Evolutionary conservation across 2,888 invertebrate species (phyloP).

Genomic region (Sphaerophoria rueppellii): DNA sequence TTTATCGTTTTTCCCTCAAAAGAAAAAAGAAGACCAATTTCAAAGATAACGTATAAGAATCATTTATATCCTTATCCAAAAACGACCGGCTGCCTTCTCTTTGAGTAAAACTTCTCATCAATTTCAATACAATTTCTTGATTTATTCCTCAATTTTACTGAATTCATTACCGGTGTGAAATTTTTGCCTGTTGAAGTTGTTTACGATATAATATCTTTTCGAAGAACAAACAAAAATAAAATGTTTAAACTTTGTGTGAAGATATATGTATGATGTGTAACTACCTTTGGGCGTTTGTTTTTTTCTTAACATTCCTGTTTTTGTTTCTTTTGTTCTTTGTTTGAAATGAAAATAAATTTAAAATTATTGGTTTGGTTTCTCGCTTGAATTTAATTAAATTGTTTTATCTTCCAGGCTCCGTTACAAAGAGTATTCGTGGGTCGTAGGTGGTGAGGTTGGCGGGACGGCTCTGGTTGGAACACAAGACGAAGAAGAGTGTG

Average conservation of each 20-base stretch:
- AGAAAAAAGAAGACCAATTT: conserved; percentile 1
- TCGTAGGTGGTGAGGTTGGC: neutral
- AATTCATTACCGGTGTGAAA: conserved; percentile 23
- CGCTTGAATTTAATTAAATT: conserved; percentile 60
- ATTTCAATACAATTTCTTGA: conserved; percentile 30
- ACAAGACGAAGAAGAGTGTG: neutral
- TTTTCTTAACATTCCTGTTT: neutral
- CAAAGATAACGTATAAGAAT: neutral
- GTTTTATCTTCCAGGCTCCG: conserved; percentile 19
- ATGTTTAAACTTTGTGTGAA: neutral
- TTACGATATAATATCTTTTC: neutral
- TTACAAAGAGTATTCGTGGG: neutral
- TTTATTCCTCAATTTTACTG: conserved; percentile 27
- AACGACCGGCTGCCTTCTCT: neutral
- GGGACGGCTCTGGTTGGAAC: neutral
- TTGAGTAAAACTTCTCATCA: conserved; percentile 26
- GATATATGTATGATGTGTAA: neutral
- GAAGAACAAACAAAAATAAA: neutral
- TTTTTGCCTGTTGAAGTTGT: conserved; percentile 29
- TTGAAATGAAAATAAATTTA: conserved; percentile 48
- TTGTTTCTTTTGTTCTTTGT: neutral
- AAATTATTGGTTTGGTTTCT: conserved; percentile 57
- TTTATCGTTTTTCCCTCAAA: neutral
- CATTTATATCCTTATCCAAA: conserved; percentile 18
- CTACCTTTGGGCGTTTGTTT: neutral